A percentile compares a stretch with the other conserved stretches of the same genome.
Evolutionary conservation across 2,797 vertebrate species (phyloP).

Genomic region (Coccyzus lansbergi): DNA sequence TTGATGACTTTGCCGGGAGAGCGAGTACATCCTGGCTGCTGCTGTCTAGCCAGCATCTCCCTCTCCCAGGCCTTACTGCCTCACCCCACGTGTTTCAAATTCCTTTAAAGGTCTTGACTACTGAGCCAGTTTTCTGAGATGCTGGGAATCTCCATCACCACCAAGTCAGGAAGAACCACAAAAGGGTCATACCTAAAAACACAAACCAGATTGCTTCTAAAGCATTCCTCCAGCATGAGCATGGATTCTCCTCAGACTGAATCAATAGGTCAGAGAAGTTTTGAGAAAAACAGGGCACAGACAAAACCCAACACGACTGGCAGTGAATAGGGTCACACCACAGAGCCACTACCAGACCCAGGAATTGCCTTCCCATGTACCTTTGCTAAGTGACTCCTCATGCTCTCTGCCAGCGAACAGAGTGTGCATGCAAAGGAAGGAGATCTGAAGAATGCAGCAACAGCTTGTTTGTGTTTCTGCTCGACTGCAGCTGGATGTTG

Average conservation of each 20-base stretch:
- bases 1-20: neutral
- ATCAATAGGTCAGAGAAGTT: neutral
- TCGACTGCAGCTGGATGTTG: conserved; percentile 28
- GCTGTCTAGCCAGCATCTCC: neutral
- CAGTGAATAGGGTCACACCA: neutral
- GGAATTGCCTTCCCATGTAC: neutral
- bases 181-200: neutral
- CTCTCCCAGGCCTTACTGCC: neutral
- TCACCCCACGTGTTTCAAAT: neutral
- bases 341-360: neutral
- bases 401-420: neutral
- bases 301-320: fast-evolving
- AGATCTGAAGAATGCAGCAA: neutral
- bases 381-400: neutral
- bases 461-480: neutral
- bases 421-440: neutral
- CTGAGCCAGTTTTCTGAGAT: neutral
- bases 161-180: neutral
- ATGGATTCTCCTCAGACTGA: fast-evolving
- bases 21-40: neutral
- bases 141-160: conserved; percentile 1
- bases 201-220: neutral
- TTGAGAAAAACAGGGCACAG: neutral
- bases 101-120: neutral
- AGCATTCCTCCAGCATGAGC: neutral